phyloP scores from a whole-genome alignment of 1,140 invertebrate species.

The Panulirus ornatus region DNA sequence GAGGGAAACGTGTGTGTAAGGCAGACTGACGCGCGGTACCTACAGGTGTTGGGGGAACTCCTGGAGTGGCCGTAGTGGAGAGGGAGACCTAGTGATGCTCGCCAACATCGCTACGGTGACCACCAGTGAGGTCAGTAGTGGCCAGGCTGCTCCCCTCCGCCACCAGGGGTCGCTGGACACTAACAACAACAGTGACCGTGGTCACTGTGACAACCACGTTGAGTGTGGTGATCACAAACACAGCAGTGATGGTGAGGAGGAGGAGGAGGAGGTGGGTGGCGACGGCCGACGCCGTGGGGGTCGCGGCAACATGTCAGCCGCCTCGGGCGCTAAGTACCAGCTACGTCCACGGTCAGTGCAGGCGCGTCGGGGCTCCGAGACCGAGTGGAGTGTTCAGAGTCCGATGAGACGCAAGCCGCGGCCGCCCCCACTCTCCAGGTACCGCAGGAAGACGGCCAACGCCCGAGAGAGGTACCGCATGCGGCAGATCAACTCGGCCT shows the following conservation, averaged over 20 bases:
- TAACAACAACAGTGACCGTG: too few relatives aligned
- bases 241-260: background rate
- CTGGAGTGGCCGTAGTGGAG: too few relatives aligned
- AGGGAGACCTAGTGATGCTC: too few relatives aligned
- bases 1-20: background rate
- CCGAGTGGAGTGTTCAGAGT: background rate
- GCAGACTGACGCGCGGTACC: background rate
- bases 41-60: background rate
- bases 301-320: background rate
- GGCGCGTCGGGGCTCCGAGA: background rate
- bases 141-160: background rate
- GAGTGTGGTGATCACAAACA: background rate
- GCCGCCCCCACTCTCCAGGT: constrained; percentile 2
- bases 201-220: too few relatives aligned
- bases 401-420: background rate
- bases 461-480: constrained; percentile 44
- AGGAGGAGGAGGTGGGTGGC: background rate
- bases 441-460: constrained; percentile 20
- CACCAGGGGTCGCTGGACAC: background rate
- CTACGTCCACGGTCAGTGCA: background rate
- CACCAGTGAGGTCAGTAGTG: too few relatives aligned
- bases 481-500: constrained; percentile 50
- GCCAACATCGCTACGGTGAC: too few relatives aligned
- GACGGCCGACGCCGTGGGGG: background rate
- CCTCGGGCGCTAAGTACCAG: background rate